Evolutionary conservation across 2,113 vertebrate genomes (phyloP), one percentile per base, ranked within the genome.

Genomic region (Notothenia rossii): DNA sequence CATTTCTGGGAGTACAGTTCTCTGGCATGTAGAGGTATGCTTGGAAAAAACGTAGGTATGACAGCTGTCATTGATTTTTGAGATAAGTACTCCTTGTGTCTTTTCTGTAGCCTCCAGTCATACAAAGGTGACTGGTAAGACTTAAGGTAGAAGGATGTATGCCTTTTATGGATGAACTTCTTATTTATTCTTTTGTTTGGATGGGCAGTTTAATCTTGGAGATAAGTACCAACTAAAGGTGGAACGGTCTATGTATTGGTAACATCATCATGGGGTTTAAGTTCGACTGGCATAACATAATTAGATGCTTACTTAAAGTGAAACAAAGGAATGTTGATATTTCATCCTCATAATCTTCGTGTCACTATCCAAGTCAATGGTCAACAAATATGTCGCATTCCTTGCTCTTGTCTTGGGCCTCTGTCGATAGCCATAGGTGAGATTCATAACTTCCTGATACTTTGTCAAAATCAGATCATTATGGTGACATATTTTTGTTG

Each of bases 61-160:
- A 77, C 53, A 36, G 71, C 80, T 54, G 64, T 80, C 82, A 79
- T 75, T 80, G 82, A 77, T 88, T 70, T 25, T 18, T 12, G 4
- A 54, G 72, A 79, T 78, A 68, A 87, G 68, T 15, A 43, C 22
- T 49, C 29, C 29, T 43, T 17, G 18, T 59, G 62, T 71, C 22
- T n/a, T 56, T 67, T 72, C 18, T 33, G 56, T 48, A 20, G 40
- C 58, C 77, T 54, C 43, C 5, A 33, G 48, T 65, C 40, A 45
- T 49, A 55, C n/a, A 40, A 5, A 45, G 71, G 20, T 22, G 15
- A 58, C 18, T 67, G 49, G 20, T 25, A n/a, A 20, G 36, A 61
- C n/a, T 3, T 6, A 13, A 7, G 10, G 25, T 8, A 11, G 15
- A 45, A 1, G 15, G 7, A n/a, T 75, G 64, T 5, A 25, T 43